A percentile compares a stretch with the other conserved stretches of the same genome.
Conservation (phyloP, 2,888 invertebrate species). For the Orthonychiurus folsomi region DNA sequence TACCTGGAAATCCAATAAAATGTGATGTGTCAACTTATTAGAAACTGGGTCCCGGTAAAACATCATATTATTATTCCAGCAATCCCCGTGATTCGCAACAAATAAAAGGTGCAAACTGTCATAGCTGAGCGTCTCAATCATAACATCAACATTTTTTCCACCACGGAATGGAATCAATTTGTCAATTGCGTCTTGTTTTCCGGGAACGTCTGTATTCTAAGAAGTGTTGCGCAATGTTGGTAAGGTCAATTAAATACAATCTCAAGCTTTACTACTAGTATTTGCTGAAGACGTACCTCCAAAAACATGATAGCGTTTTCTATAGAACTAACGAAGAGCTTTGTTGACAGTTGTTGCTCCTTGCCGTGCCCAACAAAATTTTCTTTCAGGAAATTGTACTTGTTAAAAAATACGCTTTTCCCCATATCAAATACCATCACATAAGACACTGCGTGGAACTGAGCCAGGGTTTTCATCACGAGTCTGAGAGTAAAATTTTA, state of each 20-base stretch:
- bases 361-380: background rate
- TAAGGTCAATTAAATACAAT: background rate
- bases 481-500: background rate
- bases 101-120: background rate
- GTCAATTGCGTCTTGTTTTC: background rate
- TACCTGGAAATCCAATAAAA: constrained; percentile 18
- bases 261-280: too few species aligned
- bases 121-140: background rate
- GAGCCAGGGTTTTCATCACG: background rate
- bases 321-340: background rate
- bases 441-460: constrained; percentile 2
- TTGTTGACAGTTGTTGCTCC: background rate
- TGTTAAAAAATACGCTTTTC: background rate
- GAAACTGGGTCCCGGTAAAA: constrained; percentile 16
- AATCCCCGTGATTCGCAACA: constrained; percentile 17
- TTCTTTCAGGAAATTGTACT: background rate
- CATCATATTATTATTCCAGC: constrained; percentile 24
- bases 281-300: background rate
- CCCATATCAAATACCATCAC: background rate
- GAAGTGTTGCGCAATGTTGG: background rate
- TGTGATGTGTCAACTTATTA: constrained; percentile 2
- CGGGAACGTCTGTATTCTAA: background rate
- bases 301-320: background rate
- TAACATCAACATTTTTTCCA: background rate
- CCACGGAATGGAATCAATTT: background rate